phyloP scores from a whole-genome alignment of 2,797 vertebrate species.

The Sciurus carolinensis region DNA sequence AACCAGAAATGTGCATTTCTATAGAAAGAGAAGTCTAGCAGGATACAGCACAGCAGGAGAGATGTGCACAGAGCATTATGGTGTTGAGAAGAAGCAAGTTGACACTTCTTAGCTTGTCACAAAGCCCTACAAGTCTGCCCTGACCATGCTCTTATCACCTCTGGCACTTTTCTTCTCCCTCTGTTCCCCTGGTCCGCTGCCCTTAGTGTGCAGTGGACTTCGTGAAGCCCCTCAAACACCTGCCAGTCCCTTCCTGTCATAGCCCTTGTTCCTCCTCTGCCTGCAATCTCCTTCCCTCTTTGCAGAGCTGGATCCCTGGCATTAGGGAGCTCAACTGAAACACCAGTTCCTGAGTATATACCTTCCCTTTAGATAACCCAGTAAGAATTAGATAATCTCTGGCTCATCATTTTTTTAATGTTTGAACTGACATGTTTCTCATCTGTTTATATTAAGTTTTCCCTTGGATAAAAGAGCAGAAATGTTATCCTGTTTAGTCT shows the following conservation, averaged over 20 bases:
- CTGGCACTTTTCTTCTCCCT: too few species aligned
- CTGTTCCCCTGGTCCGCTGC: not conserved
- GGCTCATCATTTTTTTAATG: not conserved
- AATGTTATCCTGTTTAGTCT: not conserved
- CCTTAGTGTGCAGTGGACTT: not conserved
- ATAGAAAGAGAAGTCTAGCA: not conserved
- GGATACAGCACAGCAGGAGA: not conserved
- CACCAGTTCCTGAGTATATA: not conserved
- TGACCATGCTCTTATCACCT: not conserved
- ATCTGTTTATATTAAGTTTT: slow-evolving; percentile 16
- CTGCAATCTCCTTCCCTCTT: not conserved
- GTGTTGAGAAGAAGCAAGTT: not conserved
- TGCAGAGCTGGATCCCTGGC: not conserved
- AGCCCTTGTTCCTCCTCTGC: not conserved
- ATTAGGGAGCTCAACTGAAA: not conserved
- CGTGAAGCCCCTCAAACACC: not conserved
- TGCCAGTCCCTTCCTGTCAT: not conserved
- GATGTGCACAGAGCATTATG: not conserved
- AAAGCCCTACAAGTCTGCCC: not conserved
- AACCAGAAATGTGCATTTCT: not conserved
- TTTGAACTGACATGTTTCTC: not conserved
- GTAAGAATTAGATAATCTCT: not conserved
- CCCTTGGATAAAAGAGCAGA: not conserved
- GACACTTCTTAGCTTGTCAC: not conserved
- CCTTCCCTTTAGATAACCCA: not conserved